A percentile compares a stretch with the other conserved stretches of the same genome.
phyloP scores from a whole-genome alignment of 2,888 invertebrate genomes.

The Lithophane leautieri region DNA sequence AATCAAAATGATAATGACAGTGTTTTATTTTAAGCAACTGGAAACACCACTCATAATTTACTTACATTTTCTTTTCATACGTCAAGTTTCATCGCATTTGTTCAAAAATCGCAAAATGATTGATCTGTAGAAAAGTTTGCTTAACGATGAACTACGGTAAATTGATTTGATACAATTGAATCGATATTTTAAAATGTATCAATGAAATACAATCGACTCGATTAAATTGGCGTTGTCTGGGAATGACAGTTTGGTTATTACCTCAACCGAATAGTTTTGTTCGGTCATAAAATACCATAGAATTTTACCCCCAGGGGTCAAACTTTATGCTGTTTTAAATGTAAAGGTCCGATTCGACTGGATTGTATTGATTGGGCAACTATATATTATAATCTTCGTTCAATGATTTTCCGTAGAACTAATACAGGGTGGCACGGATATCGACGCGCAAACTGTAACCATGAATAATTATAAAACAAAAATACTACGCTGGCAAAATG shows the following conservation, averaged over 20 bases:
- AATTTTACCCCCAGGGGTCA: constrained; percentile 1
- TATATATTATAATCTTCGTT: neutral
- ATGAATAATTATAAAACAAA: no score
- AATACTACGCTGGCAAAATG: no score
- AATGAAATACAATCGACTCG: constrained; percentile 28
- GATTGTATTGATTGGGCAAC: constrained; percentile 4
- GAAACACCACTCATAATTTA: neutral
- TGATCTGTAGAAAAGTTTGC: neutral
- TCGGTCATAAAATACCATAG: constrained; percentile 6
- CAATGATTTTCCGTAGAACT: no score
- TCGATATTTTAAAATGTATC: constrained; percentile 21
- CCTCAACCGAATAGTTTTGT: constrained; percentile 33
- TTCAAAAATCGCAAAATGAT: neutral
- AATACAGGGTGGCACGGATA: no score
- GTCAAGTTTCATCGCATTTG: neutral
- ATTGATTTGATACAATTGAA: constrained; percentile 1
- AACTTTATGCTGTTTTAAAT: constrained; percentile 21
- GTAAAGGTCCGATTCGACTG: neutral
- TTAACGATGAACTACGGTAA: neutral
- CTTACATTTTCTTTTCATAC: neutral
- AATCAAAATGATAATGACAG: neutral
- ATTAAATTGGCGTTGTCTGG: constrained; percentile 38
- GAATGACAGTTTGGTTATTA: constrained; percentile 29
- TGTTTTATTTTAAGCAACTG: no score
- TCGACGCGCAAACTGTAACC: no score